Conservation (phyloP, 2,888 invertebrate genomes). For the Argyresthia albistria region DNA sequence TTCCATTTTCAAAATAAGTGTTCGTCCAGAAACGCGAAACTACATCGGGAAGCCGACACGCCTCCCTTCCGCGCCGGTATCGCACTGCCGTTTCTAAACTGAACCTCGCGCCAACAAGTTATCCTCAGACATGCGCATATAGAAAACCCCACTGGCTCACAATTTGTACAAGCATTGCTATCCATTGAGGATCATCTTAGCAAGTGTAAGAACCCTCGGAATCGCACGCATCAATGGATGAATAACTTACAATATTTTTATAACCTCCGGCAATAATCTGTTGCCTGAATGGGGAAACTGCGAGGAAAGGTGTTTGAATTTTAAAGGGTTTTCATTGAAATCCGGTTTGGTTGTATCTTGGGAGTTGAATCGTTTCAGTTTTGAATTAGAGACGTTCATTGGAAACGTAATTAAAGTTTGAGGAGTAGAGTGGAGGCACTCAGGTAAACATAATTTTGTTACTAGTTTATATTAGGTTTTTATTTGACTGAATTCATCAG, state of each 20-base stretch:
- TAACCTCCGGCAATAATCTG: background rate
- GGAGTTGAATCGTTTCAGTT: conserved; percentile 51
- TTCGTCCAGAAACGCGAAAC: conserved; percentile 24
- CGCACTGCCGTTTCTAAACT: conserved; percentile 54
- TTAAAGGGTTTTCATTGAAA: conserved; percentile 57
- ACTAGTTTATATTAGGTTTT: background rate
- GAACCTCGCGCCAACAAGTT: conserved; percentile 61
- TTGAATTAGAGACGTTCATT: conserved; percentile 53
- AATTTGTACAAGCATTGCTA: background rate
- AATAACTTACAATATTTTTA: background rate
- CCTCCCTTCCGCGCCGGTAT: conserved; percentile 19
- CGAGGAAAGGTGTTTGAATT: conserved; percentile 50
- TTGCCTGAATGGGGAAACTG: background rate
- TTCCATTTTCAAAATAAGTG: conserved; percentile 22
- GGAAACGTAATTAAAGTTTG: conserved; percentile 39
- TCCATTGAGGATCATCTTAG: background rate
- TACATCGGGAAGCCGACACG: conserved; percentile 8
- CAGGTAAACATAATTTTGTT: background rate
- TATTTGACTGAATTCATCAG: background rate
- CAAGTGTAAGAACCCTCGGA: too few relatives aligned
- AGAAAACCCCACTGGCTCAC: background rate
- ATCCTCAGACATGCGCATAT: conserved; percentile 60
- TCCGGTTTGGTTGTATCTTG: conserved; percentile 56
- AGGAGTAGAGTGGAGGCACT: background rate
- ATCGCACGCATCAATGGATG: too few relatives aligned